Conservation (phyloP, 2,797 vertebrate species). For the Peromyscus attwateri region DNA sequence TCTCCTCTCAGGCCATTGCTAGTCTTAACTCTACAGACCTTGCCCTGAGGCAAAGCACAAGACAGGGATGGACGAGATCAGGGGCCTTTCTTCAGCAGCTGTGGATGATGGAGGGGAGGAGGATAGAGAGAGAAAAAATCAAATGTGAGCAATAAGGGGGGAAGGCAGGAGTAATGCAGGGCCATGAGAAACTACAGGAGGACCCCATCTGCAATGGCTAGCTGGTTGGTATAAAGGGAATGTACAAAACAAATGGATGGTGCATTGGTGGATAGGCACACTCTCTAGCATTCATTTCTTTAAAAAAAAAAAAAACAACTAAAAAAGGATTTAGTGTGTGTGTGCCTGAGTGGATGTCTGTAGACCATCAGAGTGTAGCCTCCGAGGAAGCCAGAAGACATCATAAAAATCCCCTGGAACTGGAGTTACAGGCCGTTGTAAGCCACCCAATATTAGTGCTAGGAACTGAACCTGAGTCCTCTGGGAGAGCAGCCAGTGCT, state of each 20-base stretch:
- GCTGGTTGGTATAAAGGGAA: neutral
- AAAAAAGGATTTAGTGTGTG: neutral
- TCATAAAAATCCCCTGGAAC: neutral
- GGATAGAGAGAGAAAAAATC: neutral
- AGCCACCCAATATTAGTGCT: neutral
- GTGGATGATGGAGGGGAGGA: neutral
- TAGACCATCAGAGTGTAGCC: neutral
- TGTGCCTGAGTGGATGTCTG: neutral
- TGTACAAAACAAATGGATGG: rapidly evolving
- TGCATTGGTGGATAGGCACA: too few species aligned
- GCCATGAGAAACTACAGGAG: neutral
- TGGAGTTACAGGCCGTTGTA: neutral
- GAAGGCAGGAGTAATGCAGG: neutral
- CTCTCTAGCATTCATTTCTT: neutral
- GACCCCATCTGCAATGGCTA: rapidly evolving
- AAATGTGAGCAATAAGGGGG: neutral
- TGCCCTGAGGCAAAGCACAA: constrained; percentile 77
- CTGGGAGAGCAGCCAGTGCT: neutral
- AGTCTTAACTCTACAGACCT: constrained; percentile 76
- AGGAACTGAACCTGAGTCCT: neutral
- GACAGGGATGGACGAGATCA: neutral
- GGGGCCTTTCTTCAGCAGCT: constrained; percentile 30
- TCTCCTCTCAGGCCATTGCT: constrained; percentile 70
- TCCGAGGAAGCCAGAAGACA: neutral
- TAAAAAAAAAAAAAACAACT: neutral